These are phyloP conservation scores for Amblyteles armatorius DNA, from an alignment of 2,888 invertebrate genomes.

Conservation along the genomic window DNA sequence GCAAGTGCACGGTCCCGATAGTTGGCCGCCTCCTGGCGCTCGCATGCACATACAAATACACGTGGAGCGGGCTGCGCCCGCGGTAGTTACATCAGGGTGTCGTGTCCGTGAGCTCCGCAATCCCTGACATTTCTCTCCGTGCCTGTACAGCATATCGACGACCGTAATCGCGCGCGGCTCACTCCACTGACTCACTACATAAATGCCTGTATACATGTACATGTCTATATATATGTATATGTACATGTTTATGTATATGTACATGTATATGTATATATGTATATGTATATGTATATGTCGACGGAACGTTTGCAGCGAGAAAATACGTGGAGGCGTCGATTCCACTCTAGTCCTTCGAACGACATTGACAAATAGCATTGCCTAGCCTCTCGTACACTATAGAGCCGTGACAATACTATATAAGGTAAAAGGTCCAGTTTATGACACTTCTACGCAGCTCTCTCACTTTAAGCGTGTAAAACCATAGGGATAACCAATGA, in stretches of 20 bases:
- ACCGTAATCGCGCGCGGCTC: conserved; percentile 38
- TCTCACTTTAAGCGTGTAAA: too few species aligned
- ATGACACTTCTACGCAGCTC: too few species aligned
- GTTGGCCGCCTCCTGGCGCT: conserved; percentile 32
- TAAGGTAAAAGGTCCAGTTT: too few species aligned
- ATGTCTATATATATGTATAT: neutral
- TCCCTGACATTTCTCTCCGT: conserved; percentile 60
- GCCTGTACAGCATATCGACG: conserved; percentile 35
- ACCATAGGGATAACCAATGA: too few species aligned
- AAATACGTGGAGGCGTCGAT: conserved; percentile 4
- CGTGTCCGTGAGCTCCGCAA: conserved; percentile 46
- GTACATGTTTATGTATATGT: too few species aligned
- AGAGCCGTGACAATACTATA: neutral
- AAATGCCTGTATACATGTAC: conserved; percentile 27
- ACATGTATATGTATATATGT: neutral
- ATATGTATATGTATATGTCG: neutral
- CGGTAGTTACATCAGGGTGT: conserved; percentile 20
- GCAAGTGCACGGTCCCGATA: conserved; percentile 64
- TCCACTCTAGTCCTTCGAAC: conserved; percentile 23
- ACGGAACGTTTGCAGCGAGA: conserved; percentile 16
- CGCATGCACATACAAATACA: neutral
- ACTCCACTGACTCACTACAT: conserved; percentile 38
- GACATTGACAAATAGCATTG: conserved; percentile 25
- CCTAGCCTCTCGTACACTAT: conserved; percentile 6
- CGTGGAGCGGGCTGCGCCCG: neutral